These are phyloP conservation scores for Serinus canaria DNA, from an alignment of 2,113 vertebrate genomes.

Conservation along the genomic window DNA sequence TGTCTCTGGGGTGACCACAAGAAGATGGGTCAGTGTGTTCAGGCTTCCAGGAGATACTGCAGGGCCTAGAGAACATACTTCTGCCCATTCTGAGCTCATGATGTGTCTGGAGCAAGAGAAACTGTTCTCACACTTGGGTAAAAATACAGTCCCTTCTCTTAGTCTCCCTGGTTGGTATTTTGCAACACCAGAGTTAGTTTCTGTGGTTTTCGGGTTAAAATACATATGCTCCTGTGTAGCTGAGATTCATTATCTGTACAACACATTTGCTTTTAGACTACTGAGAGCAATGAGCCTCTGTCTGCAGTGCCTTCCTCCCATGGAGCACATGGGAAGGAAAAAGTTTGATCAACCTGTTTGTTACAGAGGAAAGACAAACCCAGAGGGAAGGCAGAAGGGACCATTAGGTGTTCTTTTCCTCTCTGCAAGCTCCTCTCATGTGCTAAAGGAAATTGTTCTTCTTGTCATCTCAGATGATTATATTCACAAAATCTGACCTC, in stretches of 20 bases:
- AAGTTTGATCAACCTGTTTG: neutral
- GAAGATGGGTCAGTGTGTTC: neutral
- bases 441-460: neutral
- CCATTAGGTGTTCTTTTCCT: neutral
- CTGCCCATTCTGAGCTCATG: neutral
- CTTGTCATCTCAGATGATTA: neutral
- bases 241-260: neutral
- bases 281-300: neutral
- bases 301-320: neutral
- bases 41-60: neutral
- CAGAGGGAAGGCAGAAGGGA: neutral
- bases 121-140: neutral
- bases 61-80: neutral
- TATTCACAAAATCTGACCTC: neutral
- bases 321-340: neutral
- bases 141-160: neutral
- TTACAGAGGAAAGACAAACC: neutral
- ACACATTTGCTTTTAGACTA: neutral
- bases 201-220: neutral
- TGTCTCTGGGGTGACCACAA: neutral
- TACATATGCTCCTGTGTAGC: fast-evolving
- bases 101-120: neutral
- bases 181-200: neutral
- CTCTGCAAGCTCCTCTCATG: neutral
- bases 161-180: neutral